Conservation (phyloP, 1,140 invertebrate species). For the Drosophila funebris region DNA sequence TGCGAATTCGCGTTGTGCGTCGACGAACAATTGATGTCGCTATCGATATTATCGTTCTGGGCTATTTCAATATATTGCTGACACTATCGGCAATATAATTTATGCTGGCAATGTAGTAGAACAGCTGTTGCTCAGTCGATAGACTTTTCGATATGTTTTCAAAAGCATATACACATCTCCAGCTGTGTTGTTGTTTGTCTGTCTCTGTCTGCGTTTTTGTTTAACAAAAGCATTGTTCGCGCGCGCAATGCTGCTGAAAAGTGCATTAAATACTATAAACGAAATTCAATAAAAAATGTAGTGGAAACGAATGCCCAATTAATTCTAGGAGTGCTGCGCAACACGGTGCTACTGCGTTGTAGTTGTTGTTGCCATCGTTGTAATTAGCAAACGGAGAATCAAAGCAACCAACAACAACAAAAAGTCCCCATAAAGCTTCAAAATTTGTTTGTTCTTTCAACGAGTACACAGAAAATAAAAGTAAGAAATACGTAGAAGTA, state of each 20-base stretch:
- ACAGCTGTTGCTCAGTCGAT: constrained; percentile 12
- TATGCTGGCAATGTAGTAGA: constrained; percentile 7
- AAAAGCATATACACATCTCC: constrained; percentile 36
- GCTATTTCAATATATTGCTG: background rate
- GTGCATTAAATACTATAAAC: constrained; percentile 42
- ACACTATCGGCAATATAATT: background rate
- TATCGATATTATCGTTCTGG: background rate
- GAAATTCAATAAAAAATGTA: constrained; percentile 56
- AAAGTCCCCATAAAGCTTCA: constrained; percentile 8
- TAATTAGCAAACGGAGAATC: constrained; percentile 33
- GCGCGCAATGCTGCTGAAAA: constrained; percentile 64
- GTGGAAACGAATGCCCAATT: constrained; percentile 33
- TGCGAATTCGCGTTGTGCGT: constrained; percentile 2
- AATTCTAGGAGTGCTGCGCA: constrained; percentile 50
- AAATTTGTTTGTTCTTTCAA: constrained; percentile 18
- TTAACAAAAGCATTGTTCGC: constrained; percentile 74
- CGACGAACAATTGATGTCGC: background rate
- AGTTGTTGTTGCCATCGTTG: constrained; percentile 25
- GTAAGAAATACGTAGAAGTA: background rate
- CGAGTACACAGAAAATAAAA: background rate
- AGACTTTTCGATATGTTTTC: constrained; percentile 15
- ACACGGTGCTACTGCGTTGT: constrained; percentile 69
- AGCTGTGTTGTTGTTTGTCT: constrained; percentile 73
- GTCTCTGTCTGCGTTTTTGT: constrained; percentile 68
- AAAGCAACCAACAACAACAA: constrained; percentile 16